phyloP scores from a whole-genome alignment of 2,888 invertebrate genomes.

The Drosophila fulvimacula region DNA sequence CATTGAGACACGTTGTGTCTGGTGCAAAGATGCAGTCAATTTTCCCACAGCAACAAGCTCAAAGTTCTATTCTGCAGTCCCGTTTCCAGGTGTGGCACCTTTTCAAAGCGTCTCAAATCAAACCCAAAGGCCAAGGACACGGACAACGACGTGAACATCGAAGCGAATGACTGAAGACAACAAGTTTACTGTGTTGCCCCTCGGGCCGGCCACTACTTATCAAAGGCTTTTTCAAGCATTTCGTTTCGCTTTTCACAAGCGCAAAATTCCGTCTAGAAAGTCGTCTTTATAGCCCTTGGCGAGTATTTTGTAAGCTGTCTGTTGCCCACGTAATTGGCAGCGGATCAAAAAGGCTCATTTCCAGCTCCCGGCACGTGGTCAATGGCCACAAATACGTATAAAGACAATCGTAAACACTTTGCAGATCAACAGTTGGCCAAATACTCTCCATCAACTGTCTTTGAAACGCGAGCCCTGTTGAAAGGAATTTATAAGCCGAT shows the following conservation, averaged over 20 bases:
- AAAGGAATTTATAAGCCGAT: neutral
- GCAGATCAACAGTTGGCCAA: conserved; percentile 15
- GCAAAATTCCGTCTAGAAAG: conserved; percentile 23
- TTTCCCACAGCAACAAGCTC: conserved; percentile 31
- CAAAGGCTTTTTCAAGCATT: conserved; percentile 41
- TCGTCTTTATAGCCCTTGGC: conserved; percentile 33
- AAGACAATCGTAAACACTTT: conserved; percentile 8
- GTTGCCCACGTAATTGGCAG: conserved; percentile 51
- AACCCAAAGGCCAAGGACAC: neutral
- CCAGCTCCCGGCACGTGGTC: conserved; percentile 19
- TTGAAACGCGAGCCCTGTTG: neutral
- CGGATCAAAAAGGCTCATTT: conserved; percentile 47
- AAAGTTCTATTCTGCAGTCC: neutral
- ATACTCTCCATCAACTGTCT: neutral
- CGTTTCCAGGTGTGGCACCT: neutral
- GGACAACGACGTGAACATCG: neutral
- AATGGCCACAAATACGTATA: conserved; percentile 1
- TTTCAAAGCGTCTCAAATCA: neutral
- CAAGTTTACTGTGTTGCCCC: conserved; percentile 27
- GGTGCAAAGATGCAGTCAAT: conserved; percentile 22
- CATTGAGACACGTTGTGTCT: neutral
- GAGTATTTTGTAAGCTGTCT: conserved; percentile 43
- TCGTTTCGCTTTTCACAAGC: conserved; percentile 17
- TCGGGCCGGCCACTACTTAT: conserved; percentile 29
- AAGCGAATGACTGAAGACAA: conserved; percentile 18